Evolutionary conservation across 2,888 invertebrate species (phyloP), one percentile per base, ranked within the genome.

Genomic region (Catocala nupta): DNA sequence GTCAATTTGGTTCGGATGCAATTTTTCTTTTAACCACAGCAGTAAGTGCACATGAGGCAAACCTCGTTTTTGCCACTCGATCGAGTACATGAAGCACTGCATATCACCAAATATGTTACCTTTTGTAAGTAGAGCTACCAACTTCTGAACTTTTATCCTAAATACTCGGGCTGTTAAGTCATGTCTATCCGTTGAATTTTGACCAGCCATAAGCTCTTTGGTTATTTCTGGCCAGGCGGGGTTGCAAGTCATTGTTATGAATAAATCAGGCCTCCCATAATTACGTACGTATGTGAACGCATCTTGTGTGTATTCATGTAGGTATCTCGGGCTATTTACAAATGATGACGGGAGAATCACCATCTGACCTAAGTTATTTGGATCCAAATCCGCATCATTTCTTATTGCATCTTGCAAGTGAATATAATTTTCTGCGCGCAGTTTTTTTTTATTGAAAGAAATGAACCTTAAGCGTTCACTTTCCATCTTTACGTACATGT

Each of bases 391-490:
- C 4, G 55, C 72, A 55, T 83, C 78, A 58, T 67, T 70, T n/a
- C 33, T 47, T 10, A 82, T 59, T 33, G 81, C 82, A 70, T 81
- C 83, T 69, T 82, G 70, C 60, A 86, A 51, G 77, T 87, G 71
- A 68, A 73, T 61, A 75, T 87, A 65, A 70, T 69, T 59, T 57
- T 77, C n/a, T n/a, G n/a, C n/a, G n/a, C n/a, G n/a, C n/a, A n/a
- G n/a, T n/a, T n/a, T n/a, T n/a, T n/a, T n/a, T n/a, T n/a, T n/a
- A n/a, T n/a, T n/a, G n/a, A n/a, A n/a, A n/a, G n/a, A n/a, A n/a
- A n/a, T n/a, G n/a, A 59, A 89, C 5, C 69, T 50, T 33, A 88
- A 65, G 8, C 83, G 67, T 57, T n/a, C n/a, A n/a, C n/a, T n/a
- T n/a, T n/a, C n/a, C n/a, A n/a, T n/a, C n/a, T n/a, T n/a, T n/a